These are phyloP conservation scores for Hoplias malabaricus DNA, from an alignment of 2,113 vertebrate species.

Conservation along the genomic window DNA sequence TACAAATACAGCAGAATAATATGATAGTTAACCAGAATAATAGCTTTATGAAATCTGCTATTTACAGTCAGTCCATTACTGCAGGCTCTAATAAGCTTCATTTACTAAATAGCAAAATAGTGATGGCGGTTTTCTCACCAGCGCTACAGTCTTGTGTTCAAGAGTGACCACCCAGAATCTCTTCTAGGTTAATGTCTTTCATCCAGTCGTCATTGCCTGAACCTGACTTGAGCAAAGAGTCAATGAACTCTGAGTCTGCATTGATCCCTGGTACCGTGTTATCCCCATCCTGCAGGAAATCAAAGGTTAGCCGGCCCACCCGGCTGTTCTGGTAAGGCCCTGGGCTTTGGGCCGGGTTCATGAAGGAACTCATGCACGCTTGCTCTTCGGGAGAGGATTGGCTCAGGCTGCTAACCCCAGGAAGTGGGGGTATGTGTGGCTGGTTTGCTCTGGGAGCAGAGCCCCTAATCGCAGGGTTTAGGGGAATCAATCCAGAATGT, in stretches of 20 bases:
- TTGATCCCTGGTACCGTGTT: constrained; percentile 88
- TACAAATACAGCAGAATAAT: constrained; percentile 13
- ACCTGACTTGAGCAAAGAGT: constrained; percentile 93
- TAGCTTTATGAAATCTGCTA: neutral
- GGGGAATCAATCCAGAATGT: constrained; percentile 79
- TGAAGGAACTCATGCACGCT: constrained; percentile 45
- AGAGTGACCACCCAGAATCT: constrained; percentile 89
- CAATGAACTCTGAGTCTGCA: constrained; percentile 94
- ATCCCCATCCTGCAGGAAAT: constrained; percentile 91
- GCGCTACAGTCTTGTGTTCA: constrained; percentile 65
- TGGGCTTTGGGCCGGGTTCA: constrained; percentile 67
- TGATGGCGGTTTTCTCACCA: neutral
- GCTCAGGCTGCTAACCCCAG: constrained; percentile 74
- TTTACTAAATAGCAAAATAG: constrained; percentile 27
- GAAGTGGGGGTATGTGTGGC: constrained; percentile 75
- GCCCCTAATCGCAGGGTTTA: constrained; percentile 76
- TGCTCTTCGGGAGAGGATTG: constrained; percentile 78
- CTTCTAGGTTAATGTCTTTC: constrained; percentile 97
- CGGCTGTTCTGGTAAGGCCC: constrained; percentile 81
- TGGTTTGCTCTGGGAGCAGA: constrained; percentile 77
- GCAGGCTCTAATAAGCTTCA: neutral
- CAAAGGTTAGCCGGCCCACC: constrained; percentile 81
- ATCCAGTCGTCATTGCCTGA: constrained; percentile 97
- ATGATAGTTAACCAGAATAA: constrained; percentile 8
- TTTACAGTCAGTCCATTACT: constrained; percentile 8